phyloP scores from a whole-genome alignment of 2,113 vertebrate genomes.

The Poeciliopsis occidentalis region DNA sequence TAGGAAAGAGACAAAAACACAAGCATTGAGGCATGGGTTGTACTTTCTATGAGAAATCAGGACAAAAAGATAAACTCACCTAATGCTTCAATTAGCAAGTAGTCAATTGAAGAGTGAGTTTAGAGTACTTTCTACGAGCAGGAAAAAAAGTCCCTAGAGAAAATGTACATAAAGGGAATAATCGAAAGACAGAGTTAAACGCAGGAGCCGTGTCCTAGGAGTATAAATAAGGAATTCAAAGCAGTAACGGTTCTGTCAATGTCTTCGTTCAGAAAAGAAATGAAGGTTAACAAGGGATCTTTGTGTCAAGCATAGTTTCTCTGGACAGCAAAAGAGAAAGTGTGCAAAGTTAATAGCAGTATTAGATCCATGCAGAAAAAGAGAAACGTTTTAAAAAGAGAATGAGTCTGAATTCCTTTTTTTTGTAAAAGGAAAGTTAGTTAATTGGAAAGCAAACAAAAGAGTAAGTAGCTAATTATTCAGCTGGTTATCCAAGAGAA shows the following conservation, averaged over 20 bases:
- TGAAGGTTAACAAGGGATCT: neutral
- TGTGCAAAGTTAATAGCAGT: too few relatives aligned
- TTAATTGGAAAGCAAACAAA: neutral
- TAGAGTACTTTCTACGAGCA: neutral
- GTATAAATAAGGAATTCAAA: neutral
- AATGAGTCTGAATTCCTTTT: too few relatives aligned
- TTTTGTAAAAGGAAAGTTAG: too few relatives aligned
- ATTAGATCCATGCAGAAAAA: too few relatives aligned
- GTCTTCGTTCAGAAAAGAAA: neutral
- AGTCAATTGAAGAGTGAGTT: neutral
- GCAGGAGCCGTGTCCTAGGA: neutral
- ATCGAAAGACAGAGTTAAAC: neutral
- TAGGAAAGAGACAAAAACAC: neutral
- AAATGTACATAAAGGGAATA: too few relatives aligned
- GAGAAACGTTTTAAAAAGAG: too few relatives aligned
- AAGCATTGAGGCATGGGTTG: neutral
- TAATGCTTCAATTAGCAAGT: neutral
- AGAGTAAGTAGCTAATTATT: neutral
- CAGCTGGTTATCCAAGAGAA: neutral
- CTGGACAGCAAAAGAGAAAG: too few relatives aligned
- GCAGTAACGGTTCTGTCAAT: neutral
- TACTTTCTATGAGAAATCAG: neutral
- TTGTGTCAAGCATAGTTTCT: too few relatives aligned
- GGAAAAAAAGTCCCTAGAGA: neutral
- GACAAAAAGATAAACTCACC: neutral